phyloP scores from a whole-genome alignment of 2,888 invertebrate species.

The Lithophane leautieri region DNA sequence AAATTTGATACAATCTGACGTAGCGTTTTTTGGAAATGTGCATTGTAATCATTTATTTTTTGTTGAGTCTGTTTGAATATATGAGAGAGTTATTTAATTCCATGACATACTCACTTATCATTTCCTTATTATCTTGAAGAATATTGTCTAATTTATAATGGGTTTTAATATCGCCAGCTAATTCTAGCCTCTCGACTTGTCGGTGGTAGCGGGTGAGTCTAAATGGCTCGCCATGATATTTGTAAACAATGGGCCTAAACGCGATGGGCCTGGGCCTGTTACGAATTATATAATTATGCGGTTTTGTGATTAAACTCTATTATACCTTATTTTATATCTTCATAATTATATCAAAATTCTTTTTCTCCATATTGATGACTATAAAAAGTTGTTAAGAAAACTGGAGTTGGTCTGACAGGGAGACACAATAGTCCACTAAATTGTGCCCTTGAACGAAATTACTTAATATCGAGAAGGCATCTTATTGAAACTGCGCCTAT shows the following conservation, averaged over 20 bases:
- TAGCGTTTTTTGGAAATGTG: constrained; percentile 37
- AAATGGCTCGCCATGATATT: constrained; percentile 16
- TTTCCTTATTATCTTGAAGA: constrained; percentile 15
- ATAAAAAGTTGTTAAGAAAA: constrained; percentile 29
- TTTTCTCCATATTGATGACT: background rate
- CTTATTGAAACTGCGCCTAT: constrained; percentile 47
- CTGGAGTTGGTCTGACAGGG: constrained; percentile 7
- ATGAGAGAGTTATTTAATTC: constrained; percentile 13
- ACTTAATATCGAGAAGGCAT: constrained; percentile 58
- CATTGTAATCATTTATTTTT: constrained; percentile 24
- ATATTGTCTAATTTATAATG: background rate
- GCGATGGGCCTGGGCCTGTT: no score
- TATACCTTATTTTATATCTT: background rate
- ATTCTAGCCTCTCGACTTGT: background rate
- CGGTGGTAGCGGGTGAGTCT: background rate
- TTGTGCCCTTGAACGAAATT: constrained; percentile 55
- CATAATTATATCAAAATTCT: background rate
- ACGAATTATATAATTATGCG: background rate
- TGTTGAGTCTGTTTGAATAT: background rate
- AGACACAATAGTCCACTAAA: constrained; percentile 26
- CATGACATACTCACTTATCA: constrained; percentile 1
- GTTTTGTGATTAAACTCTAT: constrained; percentile 18
- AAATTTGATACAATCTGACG: constrained; percentile 48
- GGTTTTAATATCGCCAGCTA: background rate
- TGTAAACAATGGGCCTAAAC: constrained; percentile 41